Evolutionary conservation across 2,888 invertebrate species (phyloP).

Genomic region (Mactromeris polynyma): DNA sequence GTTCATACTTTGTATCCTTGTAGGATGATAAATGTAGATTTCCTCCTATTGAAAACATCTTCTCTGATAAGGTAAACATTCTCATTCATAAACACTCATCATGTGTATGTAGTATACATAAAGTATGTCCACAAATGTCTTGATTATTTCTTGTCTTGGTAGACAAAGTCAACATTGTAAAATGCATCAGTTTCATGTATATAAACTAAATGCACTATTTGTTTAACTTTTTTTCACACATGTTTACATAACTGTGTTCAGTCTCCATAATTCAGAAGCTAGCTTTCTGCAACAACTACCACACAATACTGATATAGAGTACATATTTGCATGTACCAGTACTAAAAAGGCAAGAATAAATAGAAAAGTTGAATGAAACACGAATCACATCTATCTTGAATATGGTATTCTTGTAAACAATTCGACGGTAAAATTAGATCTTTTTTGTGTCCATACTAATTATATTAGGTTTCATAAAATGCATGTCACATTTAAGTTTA

Average conservation of each 20-base stretch:
- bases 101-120: background rate
- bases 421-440: too few relatives aligned
- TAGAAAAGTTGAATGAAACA: too few relatives aligned
- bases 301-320: too few relatives aligned
- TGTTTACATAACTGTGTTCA: background rate
- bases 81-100: background rate
- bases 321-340: too few relatives aligned
- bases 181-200: background rate
- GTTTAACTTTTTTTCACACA: background rate
- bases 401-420: too few relatives aligned
- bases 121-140: background rate
- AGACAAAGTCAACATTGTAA: background rate
- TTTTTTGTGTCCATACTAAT: too few relatives aligned
- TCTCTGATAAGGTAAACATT: conserved; percentile 57
- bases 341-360: too few relatives aligned
- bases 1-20: conserved; percentile 80
- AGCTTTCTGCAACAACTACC: too few relatives aligned
- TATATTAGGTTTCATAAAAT: too few relatives aligned
- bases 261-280: background rate
- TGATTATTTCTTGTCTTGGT: background rate
- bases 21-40: conserved; percentile 78
- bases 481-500: too few relatives aligned
- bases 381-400: too few relatives aligned
- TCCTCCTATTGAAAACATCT: conserved; percentile 84
- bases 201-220: background rate